Evolutionary conservation across 1,140 invertebrate species (phyloP).

Genomic region (Druon quercuslanigerum): DNA sequence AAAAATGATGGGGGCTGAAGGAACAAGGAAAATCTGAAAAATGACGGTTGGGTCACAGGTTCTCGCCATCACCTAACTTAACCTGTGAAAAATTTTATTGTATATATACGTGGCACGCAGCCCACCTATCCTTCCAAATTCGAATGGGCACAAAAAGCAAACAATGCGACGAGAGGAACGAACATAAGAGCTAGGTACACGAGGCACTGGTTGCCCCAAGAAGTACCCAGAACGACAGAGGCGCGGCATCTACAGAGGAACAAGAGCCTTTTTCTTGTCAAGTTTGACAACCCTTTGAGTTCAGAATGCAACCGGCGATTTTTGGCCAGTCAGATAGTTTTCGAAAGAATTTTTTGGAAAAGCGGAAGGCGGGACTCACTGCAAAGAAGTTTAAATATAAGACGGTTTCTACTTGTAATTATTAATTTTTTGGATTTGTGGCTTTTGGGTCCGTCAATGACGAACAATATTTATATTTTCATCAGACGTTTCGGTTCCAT

Average conservation of each 20-base stretch:
- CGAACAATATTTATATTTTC: no score
- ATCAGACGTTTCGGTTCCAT: no score
- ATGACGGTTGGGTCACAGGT: constrained; percentile 28
- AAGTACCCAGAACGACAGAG: neutral
- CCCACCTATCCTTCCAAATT: neutral
- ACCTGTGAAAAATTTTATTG: neutral
- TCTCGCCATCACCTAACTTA: neutral
- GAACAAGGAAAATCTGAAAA: neutral
- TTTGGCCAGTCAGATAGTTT: neutral
- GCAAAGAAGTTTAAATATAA: no score
- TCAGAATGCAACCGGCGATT: neutral
- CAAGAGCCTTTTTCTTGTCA: neutral
- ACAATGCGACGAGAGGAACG: constrained; percentile 24
- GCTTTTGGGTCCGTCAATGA: no score
- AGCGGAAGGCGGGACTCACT: neutral
- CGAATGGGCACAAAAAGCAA: constrained; percentile 26
- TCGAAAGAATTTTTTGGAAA: neutral
- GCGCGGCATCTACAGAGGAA: constrained; percentile 13
- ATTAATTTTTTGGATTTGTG: no score
- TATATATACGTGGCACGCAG: constrained; percentile 1
- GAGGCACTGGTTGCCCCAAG: constrained; percentile 12
- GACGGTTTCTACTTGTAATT: no score
- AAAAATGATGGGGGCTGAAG: constrained; percentile 5
- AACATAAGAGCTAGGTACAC: neutral
- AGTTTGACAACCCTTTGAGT: neutral